Evolutionary conservation across 2,113 vertebrate genomes (phyloP).

Genomic region (Camarhynchus parvulus): DNA sequence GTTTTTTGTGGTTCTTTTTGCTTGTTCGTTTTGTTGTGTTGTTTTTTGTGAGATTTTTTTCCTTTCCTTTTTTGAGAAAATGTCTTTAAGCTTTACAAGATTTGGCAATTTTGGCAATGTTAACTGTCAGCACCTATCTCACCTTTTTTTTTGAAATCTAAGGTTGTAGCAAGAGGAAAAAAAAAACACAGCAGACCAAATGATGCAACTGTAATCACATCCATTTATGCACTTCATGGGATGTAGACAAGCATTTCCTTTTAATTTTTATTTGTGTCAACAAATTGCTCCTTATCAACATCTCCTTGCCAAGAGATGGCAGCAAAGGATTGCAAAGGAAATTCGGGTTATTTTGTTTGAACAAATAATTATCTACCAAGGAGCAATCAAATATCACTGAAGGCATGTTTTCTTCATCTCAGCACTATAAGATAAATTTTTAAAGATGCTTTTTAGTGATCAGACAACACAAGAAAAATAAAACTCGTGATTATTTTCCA

Average conservation of each 20-base stretch:
- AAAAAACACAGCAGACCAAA: not conserved
- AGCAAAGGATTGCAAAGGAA: constrained; percentile 62
- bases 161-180: not conserved
- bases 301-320: constrained; percentile 70
- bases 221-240: not conserved
- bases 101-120: not conserved
- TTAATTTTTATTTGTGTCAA: not conserved
- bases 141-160: not conserved
- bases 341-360: not conserved
- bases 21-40: not conserved
- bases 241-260: not conserved
- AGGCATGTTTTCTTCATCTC: constrained; percentile 65
- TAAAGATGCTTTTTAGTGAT: constrained; percentile 60
- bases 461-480: constrained; percentile 44
- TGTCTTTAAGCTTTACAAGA: not conserved
- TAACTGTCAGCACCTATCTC: not conserved
- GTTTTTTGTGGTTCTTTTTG: not conserved
- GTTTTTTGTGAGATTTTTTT: not conserved
- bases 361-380: constrained; percentile 60
- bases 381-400: constrained; percentile 72
- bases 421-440: constrained; percentile 60
- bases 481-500: constrained; percentile 55
- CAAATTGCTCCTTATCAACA: not conserved
- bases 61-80: not conserved
- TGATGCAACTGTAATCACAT: not conserved